phyloP scores from a whole-genome alignment of 2,888 invertebrate genomes.

The Scaptomyza cyrtandrae region DNA sequence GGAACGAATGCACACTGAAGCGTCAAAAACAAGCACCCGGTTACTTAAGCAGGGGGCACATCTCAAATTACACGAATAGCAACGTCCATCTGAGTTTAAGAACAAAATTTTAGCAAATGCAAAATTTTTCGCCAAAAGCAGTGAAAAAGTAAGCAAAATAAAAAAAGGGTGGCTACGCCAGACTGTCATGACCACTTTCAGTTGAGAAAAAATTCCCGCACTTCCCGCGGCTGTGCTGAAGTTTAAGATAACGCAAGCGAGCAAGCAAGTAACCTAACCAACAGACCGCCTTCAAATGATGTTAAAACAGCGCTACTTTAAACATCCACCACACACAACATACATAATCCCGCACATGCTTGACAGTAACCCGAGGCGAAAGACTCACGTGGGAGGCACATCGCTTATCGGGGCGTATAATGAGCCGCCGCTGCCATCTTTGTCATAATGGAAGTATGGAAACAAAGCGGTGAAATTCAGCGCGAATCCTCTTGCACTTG shows the following conservation, averaged over 20 bases:
- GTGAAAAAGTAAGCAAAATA: slow-evolving; percentile 23
- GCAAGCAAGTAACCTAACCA: slow-evolving; percentile 3
- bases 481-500: slow-evolving; percentile 71
- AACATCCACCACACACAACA: slow-evolving; percentile 38
- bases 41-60: slow-evolving; percentile 59
- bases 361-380: slow-evolving; percentile 71
- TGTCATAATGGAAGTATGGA: slow-evolving; percentile 62
- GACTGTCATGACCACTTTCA: slow-evolving; percentile 48
- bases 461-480: slow-evolving; percentile 79
- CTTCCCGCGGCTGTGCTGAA: slow-evolving; percentile 10
- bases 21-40: slow-evolving; percentile 65
- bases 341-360: slow-evolving; percentile 33
- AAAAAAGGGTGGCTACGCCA: slow-evolving; percentile 65
- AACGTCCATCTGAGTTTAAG: slow-evolving; percentile 48
- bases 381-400: slow-evolving; percentile 75
- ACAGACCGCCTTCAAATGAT: slow-evolving; percentile 37
- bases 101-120: slow-evolving; percentile 39
- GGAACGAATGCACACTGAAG: slow-evolving; percentile 60
- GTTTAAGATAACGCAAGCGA: slow-evolving; percentile 36
- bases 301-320: slow-evolving; percentile 43
- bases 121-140: slow-evolving; percentile 54
- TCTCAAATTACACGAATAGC: slow-evolving; percentile 81
- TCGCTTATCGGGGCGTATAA: slow-evolving; percentile 77
- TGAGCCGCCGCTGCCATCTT: slow-evolving; percentile 79
- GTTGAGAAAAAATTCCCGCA: slow-evolving; percentile 26